Percentiles rank a stretch among this genome's conserved stretches.
These are phyloP conservation scores for Proterorhinus semilunaris DNA, from an alignment of 2,113 vertebrate genomes.

Conservation along the genomic window DNA sequence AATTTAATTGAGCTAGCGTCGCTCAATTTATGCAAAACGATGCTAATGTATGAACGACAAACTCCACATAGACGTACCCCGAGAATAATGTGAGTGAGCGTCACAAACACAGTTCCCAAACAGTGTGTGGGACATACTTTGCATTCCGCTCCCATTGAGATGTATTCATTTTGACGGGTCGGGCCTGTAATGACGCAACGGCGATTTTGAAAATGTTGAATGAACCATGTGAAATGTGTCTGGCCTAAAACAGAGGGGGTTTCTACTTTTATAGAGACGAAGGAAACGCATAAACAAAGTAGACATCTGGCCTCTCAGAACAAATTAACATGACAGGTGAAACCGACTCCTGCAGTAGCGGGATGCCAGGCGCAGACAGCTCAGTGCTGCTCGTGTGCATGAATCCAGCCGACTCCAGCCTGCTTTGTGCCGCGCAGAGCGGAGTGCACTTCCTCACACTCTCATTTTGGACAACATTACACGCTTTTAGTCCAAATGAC, in stretches of 20 bases:
- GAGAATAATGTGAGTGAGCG: background rate
- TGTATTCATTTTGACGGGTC: background rate
- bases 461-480: conserved; percentile 29
- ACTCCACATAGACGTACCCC: background rate
- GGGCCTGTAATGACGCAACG: conserved; percentile 3
- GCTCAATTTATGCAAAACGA: background rate
- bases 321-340: conserved; percentile 44
- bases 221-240: conserved; percentile 3
- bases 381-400: conserved; percentile 27
- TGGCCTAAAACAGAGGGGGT: conserved; percentile 8
- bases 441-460: conserved; percentile 26
- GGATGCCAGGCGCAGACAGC: conserved; percentile 32
- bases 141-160: background rate
- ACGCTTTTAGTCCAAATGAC: conserved; percentile 22
- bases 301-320: conserved; percentile 44
- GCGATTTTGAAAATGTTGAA: background rate
- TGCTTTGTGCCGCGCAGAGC: conserved; percentile 17
- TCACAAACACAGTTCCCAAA: background rate
- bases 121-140: background rate
- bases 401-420: conserved; percentile 19
- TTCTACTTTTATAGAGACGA: conserved; percentile 32
- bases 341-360: conserved; percentile 29
- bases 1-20: background rate
- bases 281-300: conserved; percentile 27
- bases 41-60: conserved; percentile 1